Percentiles rank a stretch among this genome's conserved stretches.
Evolutionary conservation across 2,113 vertebrate genomes (phyloP).

Genomic region (Silurus glanis): DNA sequence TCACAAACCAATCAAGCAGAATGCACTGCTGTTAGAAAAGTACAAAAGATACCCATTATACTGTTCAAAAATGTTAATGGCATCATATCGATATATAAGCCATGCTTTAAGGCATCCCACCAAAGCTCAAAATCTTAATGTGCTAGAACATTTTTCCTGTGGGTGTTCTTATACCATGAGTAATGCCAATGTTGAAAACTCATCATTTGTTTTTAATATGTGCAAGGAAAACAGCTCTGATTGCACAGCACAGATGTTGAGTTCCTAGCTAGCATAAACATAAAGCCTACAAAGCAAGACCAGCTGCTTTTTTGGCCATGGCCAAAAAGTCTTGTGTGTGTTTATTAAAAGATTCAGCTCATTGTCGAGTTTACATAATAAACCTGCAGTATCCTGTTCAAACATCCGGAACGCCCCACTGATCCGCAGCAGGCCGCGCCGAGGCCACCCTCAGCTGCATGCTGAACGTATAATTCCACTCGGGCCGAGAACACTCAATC

Average conservation of each 20-base stretch:
- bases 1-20: no score
- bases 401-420: slow-evolving; percentile 26
- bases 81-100: background rate
- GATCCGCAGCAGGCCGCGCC: slow-evolving; percentile 12
- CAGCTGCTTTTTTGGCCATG: slow-evolving; percentile 22
- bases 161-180: background rate
- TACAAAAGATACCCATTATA: no score
- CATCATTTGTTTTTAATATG: background rate
- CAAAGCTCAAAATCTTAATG: background rate
- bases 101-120: background rate
- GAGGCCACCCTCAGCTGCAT: background rate
- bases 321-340: background rate
- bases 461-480: background rate
- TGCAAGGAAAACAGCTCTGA: background rate
- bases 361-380: slow-evolving; percentile 31
- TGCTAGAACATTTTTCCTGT: background rate
- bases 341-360: slow-evolving; percentile 29
- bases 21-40: no score
- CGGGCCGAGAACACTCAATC: slow-evolving; percentile 12
- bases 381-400: slow-evolving; percentile 41
- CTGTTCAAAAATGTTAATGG: background rate
- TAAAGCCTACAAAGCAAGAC: background rate
- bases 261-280: slow-evolving; percentile 20
- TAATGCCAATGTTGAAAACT: background rate
- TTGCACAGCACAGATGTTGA: slow-evolving; percentile 18